Conservation (phyloP, 2,888 invertebrate genomes). For the Tethea ocularis region DNA sequence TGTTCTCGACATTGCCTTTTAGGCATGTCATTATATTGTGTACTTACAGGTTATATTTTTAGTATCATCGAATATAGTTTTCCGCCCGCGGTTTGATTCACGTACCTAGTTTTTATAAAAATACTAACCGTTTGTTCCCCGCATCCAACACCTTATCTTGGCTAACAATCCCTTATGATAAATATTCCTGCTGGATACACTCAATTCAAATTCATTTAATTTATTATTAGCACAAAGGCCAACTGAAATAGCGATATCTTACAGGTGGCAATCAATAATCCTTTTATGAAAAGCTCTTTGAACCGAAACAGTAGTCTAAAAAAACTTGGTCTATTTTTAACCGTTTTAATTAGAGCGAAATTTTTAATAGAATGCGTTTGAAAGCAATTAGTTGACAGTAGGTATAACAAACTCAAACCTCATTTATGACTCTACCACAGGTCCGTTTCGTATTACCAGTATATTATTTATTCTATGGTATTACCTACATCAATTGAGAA, state of each 20-base stretch:
- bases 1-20: too few species aligned
- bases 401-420: too few species aligned
- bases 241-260: slow-evolving; percentile 20
- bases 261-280: slow-evolving; percentile 5
- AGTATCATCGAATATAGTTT: too few species aligned
- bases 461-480: too few species aligned
- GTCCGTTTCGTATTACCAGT: too few species aligned
- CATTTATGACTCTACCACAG: too few species aligned
- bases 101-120: too few species aligned
- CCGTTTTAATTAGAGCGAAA: neutral
- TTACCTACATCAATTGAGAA: too few species aligned
- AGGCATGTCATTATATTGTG: neutral
- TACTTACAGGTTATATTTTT: neutral
- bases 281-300: neutral
- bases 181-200: slow-evolving; percentile 30
- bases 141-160: slow-evolving; percentile 6
- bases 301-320: neutral
- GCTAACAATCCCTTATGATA: slow-evolving; percentile 18
- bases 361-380: too few species aligned
- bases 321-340: neutral
- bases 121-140: too few species aligned
- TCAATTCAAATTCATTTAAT: slow-evolving; percentile 34
- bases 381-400: too few species aligned
- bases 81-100: too few species aligned
- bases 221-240: slow-evolving; percentile 30